Conservation (phyloP, 1,140 invertebrate species). For the Drosophila ercepeae region DNA sequence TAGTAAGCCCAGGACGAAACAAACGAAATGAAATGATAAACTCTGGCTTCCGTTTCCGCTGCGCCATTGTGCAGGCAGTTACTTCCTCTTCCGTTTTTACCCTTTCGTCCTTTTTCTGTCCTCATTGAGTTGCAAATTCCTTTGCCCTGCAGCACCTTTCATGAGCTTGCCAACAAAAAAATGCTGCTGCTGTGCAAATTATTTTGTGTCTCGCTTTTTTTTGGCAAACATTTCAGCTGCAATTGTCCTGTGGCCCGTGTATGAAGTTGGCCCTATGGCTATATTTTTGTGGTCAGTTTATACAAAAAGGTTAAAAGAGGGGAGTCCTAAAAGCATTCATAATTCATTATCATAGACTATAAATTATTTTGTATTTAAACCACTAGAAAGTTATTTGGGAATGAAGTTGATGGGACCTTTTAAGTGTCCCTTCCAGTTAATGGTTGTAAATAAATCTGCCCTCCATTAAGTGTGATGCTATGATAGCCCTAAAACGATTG, state of each 20-base stretch:
- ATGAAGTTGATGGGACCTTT: background rate
- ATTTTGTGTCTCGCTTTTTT: slow-evolving; percentile 35
- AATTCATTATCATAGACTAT: slow-evolving; percentile 1
- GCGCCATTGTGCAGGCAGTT: slow-evolving; percentile 77
- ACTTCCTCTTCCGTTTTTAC: slow-evolving; percentile 31
- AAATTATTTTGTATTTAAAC: slow-evolving; percentile 25
- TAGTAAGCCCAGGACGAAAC: slow-evolving; percentile 9
- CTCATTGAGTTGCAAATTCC: slow-evolving; percentile 55
- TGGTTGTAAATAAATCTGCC: slow-evolving; percentile 28
- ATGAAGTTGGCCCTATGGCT: slow-evolving; percentile 5
- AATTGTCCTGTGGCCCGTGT: slow-evolving; percentile 15
- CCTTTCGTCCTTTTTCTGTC: slow-evolving; percentile 5
- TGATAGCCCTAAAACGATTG: slow-evolving; percentile 18
- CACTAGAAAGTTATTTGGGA: background rate
- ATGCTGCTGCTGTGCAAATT: slow-evolving; percentile 31
- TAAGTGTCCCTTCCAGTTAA: background rate
- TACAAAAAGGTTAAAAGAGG: background rate
- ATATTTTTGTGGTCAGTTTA: slow-evolving; percentile 24
- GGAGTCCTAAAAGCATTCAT: background rate
- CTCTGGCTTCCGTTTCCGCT: slow-evolving; percentile 83
- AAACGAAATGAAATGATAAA: slow-evolving; percentile 61
- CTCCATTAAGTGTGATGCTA: slow-evolving; percentile 11
- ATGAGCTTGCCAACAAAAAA: slow-evolving; percentile 26
- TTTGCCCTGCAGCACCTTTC: slow-evolving; percentile 35
- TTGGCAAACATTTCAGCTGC: slow-evolving; percentile 17